Evolutionary conservation across 2,797 vertebrate genomes (phyloP).

Genomic region (Buceros bicornis): DNA sequence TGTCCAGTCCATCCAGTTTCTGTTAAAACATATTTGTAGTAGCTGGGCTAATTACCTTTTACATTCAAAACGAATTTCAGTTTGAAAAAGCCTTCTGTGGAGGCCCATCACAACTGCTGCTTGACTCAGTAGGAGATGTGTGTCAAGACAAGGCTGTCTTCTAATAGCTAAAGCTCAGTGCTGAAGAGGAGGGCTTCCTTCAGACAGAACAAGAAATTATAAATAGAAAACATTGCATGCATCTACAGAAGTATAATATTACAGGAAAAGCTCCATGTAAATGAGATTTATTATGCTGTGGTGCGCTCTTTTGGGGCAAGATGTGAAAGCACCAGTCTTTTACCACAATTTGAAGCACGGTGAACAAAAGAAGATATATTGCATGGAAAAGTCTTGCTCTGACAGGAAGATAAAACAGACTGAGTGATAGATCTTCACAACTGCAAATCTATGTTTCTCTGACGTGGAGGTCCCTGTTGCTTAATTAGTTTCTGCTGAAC

Average conservation of each 20-base stretch:
- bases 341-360: background rate
- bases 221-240: background rate
- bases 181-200: background rate
- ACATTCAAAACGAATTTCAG: background rate
- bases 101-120: background rate
- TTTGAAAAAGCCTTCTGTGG: background rate
- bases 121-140: background rate
- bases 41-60: background rate
- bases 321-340: background rate
- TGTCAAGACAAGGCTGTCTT: background rate
- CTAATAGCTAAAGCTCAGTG: background rate
- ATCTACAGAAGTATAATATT: background rate
- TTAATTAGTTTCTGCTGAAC: background rate
- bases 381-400: background rate
- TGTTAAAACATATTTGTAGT: fast-evolving
- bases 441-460: background rate
- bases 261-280: background rate
- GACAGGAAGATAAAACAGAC: background rate
- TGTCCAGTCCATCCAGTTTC: too few relatives aligned
- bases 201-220: background rate
- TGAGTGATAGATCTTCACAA: background rate
- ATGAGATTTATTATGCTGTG: background rate
- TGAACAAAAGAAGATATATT: background rate
- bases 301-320: background rate
- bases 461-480: background rate